These are phyloP conservation scores for Periophthalmus magnuspinnatus DNA, from an alignment of 2,797 vertebrate genomes.

Conservation along the genomic window DNA sequence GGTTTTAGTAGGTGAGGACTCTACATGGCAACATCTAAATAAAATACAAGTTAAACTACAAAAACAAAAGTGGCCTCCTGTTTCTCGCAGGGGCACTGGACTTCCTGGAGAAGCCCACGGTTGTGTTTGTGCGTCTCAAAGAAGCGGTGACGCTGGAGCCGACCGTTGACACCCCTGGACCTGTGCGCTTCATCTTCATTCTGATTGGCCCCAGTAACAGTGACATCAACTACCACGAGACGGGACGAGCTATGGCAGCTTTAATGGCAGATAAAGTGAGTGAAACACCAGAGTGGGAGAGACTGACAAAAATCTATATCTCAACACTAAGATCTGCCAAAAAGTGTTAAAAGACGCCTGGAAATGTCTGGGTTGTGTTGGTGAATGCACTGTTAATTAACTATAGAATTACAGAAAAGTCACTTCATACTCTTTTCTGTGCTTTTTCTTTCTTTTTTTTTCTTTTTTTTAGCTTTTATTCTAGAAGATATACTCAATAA, in stretches of 20 bases:
- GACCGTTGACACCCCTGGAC: conserved; percentile 69
- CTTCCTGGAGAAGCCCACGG: conserved; percentile 80
- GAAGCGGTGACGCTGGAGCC: conserved; percentile 75
- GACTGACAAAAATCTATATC: neutral
- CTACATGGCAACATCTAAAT: neutral
- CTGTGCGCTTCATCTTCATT: conserved; percentile 84
- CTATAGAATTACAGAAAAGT: neutral
- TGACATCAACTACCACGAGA: conserved; percentile 83
- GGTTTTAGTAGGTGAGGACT: conserved; percentile 86
- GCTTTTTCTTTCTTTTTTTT: too few species aligned
- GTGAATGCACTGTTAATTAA: too few species aligned
- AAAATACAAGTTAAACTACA: neutral
- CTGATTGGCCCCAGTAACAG: conserved; percentile 82
- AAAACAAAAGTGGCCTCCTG: neutral
- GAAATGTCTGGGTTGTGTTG: too few species aligned
- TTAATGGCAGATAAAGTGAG: conserved; percentile 90
- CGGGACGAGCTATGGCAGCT: conserved; percentile 83
- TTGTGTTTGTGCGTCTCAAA: conserved; percentile 87
- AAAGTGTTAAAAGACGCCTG: too few species aligned
- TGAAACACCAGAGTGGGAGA: neutral
- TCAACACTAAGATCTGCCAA: too few species aligned
- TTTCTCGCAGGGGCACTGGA: conserved; percentile 76
- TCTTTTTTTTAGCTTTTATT: too few species aligned
- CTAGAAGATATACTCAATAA: too few species aligned
- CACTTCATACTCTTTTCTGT: too few species aligned